These are phyloP conservation scores for Rousettus leschenaultii DNA, from an alignment of 2,113 vertebrate species.

Conservation along the genomic window DNA sequence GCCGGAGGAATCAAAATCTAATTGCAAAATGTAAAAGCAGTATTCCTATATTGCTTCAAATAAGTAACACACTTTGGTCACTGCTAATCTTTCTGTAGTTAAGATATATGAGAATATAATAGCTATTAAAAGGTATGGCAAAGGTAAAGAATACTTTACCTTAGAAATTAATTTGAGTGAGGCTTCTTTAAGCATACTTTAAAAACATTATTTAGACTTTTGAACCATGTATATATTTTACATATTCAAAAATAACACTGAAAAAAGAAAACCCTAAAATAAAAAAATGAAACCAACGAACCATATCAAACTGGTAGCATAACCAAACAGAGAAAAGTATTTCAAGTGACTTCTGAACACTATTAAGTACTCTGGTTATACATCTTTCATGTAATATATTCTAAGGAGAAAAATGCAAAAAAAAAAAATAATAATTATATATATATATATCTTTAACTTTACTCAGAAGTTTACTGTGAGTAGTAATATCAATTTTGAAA, in stretches of 20 bases:
- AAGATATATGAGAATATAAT: background rate
- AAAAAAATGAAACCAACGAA: conserved; percentile 17
- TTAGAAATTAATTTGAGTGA: background rate
- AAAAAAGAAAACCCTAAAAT: background rate
- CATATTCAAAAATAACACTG: conserved; percentile 13
- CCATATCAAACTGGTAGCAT: background rate
- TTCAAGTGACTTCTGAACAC: conserved; percentile 15
- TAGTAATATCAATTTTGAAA: conserved; percentile 8
- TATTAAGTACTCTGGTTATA: background rate
- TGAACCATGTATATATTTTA: conserved; percentile 11
- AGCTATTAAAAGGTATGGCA: background rate
- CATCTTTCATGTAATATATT: background rate
- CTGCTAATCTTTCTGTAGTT: background rate
- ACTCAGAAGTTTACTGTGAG: background rate
- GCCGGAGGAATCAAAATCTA: background rate
- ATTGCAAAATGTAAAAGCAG: conserved; percentile 5
- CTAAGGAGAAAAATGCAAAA: background rate
- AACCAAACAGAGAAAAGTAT: background rate
- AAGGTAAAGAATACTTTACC: background rate
- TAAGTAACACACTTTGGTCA: background rate
- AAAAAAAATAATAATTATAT: background rate
- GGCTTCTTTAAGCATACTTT: background rate
- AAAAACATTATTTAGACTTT: conserved; percentile 23
- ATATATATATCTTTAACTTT: background rate
- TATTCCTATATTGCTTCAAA: background rate